Evolutionary conservation across 2,888 invertebrate genomes (phyloP), one percentile per base, ranked within the genome.

Genomic region (Aromia moschata): DNA sequence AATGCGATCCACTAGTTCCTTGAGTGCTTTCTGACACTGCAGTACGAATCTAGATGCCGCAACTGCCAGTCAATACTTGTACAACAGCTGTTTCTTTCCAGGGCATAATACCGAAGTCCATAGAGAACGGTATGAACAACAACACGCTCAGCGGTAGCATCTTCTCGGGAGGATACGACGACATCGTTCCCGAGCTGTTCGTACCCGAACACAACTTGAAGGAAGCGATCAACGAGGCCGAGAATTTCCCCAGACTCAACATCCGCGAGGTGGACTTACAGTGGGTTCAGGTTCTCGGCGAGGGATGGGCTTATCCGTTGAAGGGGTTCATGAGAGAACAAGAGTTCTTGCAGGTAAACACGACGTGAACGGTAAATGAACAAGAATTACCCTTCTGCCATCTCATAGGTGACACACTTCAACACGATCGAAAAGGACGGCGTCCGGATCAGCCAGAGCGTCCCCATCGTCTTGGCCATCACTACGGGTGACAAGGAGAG

Each of bases 221-320:
- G 53, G 85, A 85, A 40, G 87, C 89, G 2, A 79, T 84, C 18
- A 86, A 87, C 37, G 93, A 94, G 79, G 91, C 92, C 0, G 83
- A 85, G 11, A 81, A 84, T 4, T 82, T 95, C 45, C 90, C 89
- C 1, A 81, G 85, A 36, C 81, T 97, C n/a, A 86, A 92, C 9
- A 89, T 98, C 65, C 86, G 83, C 15, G 84, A 86, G 49, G 82
- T 98, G 15, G 98, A 98, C 79, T 81, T 96, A 45, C 96, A 98
- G 79, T 99, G 98, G 98, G 85, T 98, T 40, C 74, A 88, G 83
- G 90, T 98, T 0, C 56, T 72, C 5, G 89, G 95, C 0, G 98
- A 99, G 83, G 98, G 98, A 0, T 99, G 98, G 98, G 98, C 97
- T 0, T 89, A 92, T 53, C 98, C 98, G 0, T 83, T 99, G 14